Base-by-base conservation (phyloP, 2,797 vertebrate species). In the Falco concolor region DNA sequence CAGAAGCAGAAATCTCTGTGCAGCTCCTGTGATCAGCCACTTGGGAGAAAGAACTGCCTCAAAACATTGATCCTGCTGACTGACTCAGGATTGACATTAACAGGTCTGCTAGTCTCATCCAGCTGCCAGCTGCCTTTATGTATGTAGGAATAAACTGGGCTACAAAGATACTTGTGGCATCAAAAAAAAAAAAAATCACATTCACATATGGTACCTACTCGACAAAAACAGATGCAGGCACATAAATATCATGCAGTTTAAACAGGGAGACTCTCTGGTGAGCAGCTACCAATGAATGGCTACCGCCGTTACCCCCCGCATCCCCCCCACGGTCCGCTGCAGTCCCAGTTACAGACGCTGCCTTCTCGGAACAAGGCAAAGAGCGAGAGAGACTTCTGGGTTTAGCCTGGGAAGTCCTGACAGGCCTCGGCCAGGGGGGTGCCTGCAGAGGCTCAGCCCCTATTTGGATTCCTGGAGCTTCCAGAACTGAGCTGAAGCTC, bases 381-480 rank as follows among this genome's bases (percentile, higher is more conserved):
- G 40, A 6, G 1, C 14, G 40, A 42, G 40, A 25, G 28, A 67
- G 4, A 6, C 17, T 13, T 20, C 75, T 44, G 40, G 1, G 3
- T 44, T 9, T 10, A 56, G 70, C 27, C 59, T 49, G 44, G 13
- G 44, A 30, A 49, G 10, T 7, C 63, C 75, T 47, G 34, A 2
- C 1, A 0, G 30, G 10, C 7, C 30, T 28, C 0, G 4, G 6
- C 30, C 30, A 45, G 30, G 25, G 52, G 0, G 0, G 63, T 4
- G 60, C 42, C 47, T 54, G 61, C 40, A 27, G 42, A 44, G 25
- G 28, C 38, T 61, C 56, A 42, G 77, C 18, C 4, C 2, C 34
- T 21, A 0, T 10, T 30, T 24, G 47, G 27, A 52, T 11, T 81
- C 30, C 72, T 49, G 75, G 30, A 22, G 78, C 59, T 64, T 65